phyloP scores from a whole-genome alignment of 2,888 invertebrate genomes.

The Sesamia inferens region DNA sequence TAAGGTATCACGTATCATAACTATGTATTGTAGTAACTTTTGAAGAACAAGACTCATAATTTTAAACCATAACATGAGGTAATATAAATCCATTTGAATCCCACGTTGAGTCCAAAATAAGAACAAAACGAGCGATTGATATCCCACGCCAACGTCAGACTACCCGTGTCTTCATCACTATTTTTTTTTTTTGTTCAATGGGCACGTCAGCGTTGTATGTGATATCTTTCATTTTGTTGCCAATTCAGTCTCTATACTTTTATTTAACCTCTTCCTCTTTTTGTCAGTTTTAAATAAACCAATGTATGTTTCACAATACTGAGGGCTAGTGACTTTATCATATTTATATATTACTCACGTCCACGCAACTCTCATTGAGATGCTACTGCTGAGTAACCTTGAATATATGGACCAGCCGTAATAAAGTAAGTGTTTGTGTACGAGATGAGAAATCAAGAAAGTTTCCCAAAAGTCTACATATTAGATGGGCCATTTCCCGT shows the following conservation, averaged over 20 bases:
- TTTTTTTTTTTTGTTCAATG: constrained; percentile 35
- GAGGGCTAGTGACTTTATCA: neutral
- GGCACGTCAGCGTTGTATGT: constrained; percentile 45
- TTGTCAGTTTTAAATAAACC: neutral
- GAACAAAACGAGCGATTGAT: constrained; percentile 5
- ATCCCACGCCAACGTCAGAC: constrained; percentile 45
- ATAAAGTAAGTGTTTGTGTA: neutral
- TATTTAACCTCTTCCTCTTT: constrained; percentile 16
- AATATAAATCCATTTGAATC: constrained; percentile 25
- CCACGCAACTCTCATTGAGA: too few relatives aligned
- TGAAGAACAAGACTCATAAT: constrained; percentile 25
- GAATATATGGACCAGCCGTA: neutral
- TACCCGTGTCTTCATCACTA: neutral
- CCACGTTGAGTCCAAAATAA: constrained; percentile 33
- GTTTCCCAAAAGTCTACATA: neutral
- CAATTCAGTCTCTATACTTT: constrained; percentile 32
- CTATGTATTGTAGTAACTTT: neutral
- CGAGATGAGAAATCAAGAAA: neutral
- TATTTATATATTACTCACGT: neutral
- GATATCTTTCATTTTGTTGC: constrained; percentile 53
- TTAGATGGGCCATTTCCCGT: neutral
- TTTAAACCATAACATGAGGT: neutral
- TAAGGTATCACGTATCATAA: neutral
- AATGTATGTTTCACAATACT: neutral
- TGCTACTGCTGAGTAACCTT: neutral